phyloP scores from a whole-genome alignment of 1,140 invertebrate genomes.

The Odontomachus brunneus region DNA sequence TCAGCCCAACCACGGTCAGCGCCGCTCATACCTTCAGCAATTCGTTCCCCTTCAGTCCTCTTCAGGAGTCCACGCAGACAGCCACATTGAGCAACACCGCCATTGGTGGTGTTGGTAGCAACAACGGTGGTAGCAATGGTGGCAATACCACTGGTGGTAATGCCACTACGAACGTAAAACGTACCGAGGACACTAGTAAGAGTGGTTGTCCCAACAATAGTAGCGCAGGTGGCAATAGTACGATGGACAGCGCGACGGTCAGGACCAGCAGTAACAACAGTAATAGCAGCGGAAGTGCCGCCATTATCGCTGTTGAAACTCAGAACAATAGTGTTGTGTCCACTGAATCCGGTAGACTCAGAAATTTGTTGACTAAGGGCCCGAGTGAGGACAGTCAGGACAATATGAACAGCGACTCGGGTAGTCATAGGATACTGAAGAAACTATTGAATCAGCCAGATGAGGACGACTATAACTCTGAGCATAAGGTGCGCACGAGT shows the following conservation, averaged over 20 bases:
- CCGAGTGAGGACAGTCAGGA: conserved; percentile 84
- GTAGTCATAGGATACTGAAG: conserved; percentile 89
- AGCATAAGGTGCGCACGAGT: conserved; percentile 78
- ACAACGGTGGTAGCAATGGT: conserved; percentile 44
- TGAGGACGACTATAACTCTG: conserved; percentile 88
- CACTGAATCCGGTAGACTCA: conserved; percentile 88
- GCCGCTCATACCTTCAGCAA: conserved; percentile 84
- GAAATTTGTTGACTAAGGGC: conserved; percentile 89
- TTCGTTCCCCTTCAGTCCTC: conserved; percentile 87
- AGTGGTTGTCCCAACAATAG: conserved; percentile 50
- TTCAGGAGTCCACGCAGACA: conserved; percentile 84
- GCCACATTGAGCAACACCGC: conserved; percentile 69
- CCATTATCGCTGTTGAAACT: conserved; percentile 60
- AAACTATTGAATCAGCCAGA: conserved; percentile 93
- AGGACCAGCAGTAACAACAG: conserved; percentile 25
- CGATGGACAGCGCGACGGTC: conserved; percentile 24
- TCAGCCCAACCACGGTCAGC: conserved; percentile 80
- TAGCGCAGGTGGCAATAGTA: background rate
- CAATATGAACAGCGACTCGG: conserved; percentile 78
- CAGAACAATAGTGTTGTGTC: conserved; percentile 76
- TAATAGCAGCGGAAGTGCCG: conserved; percentile 2
- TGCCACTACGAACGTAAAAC: conserved; percentile 43
- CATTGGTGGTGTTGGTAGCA: conserved; percentile 54
- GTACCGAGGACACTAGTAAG: conserved; percentile 43
- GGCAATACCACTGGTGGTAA: conserved; percentile 27